Conservation (phyloP, 2,113 vertebrate species). For the Bujurquina vittata region DNA sequence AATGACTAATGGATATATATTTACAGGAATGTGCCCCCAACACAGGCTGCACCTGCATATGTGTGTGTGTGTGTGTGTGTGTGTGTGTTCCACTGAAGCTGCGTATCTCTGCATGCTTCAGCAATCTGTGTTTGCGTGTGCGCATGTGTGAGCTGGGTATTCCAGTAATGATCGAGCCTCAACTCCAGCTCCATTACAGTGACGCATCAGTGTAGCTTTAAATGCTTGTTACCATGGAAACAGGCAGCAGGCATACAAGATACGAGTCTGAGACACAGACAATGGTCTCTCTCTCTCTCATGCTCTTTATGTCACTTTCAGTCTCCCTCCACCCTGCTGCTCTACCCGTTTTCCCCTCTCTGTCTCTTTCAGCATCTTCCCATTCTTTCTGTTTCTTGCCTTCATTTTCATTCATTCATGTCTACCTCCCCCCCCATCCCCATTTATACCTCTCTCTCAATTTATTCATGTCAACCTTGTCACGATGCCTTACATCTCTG, state of each 20-base stretch:
- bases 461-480: constrained; percentile 71
- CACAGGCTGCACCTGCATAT: not conserved
- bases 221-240: constrained; percentile 83
- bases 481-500: constrained; percentile 52
- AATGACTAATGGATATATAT: not conserved
- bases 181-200: constrained; percentile 62
- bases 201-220: constrained; percentile 75
- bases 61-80: not conserved
- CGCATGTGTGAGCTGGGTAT: constrained; percentile 36
- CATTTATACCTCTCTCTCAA: constrained; percentile 55
- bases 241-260: constrained; percentile 74
- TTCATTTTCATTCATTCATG: constrained; percentile 57
- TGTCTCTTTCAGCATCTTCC: constrained; percentile 29
- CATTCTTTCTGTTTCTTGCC: constrained; percentile 28
- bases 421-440: not conserved
- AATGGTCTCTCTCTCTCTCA: constrained; percentile 57
- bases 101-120: not conserved
- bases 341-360: constrained; percentile 21
- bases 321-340: constrained; percentile 35
- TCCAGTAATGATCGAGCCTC: constrained; percentile 62
- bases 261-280: constrained; percentile 72
- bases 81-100: not conserved
- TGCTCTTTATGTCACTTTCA: constrained; percentile 41
- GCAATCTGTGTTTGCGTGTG: not conserved
- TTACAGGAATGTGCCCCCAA: not conserved